These are phyloP conservation scores for Poecilus cupreus DNA, from an alignment of 2,888 invertebrate species.

Conservation along the genomic window DNA sequence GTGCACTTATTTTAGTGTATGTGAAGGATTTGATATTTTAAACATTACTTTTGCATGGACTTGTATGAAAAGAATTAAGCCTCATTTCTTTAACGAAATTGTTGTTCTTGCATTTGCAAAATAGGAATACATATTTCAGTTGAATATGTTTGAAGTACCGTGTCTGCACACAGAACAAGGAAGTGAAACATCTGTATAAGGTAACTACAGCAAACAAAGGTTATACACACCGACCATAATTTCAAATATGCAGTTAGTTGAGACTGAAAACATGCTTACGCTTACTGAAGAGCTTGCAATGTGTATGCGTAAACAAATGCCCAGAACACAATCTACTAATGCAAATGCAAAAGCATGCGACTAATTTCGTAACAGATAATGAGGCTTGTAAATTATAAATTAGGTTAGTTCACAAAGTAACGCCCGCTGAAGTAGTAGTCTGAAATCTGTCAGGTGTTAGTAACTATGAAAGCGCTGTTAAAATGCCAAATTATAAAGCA, in stretches of 20 bases:
- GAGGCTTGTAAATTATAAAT: not conserved
- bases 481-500: not conserved
- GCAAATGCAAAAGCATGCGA: conserved; percentile 39
- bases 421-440: not conserved
- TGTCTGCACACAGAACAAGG: not conserved
- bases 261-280: not conserved
- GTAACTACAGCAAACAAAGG: conserved; percentile 30
- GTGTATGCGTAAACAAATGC: not conserved
- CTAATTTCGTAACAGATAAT: conserved; percentile 39
- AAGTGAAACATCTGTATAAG: too few relatives aligned
- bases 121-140: not conserved
- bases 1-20: not conserved
- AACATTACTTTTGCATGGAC: not conserved
- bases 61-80: not conserved
- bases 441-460: not conserved
- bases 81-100: conserved; percentile 16
- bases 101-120: conserved; percentile 13
- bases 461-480: not conserved
- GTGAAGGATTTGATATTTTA: not conserved
- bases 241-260: not conserved
- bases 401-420: conserved; percentile 7
- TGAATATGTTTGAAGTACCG: not conserved
- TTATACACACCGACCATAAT: conserved; percentile 8
- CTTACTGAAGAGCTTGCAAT: conserved; percentile 11
- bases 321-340: conserved; percentile 34